Percentiles rank a stretch among this genome's conserved stretches.
Evolutionary conservation across 2,113 vertebrate species (phyloP).

Genomic region (Martes martes): DNA sequence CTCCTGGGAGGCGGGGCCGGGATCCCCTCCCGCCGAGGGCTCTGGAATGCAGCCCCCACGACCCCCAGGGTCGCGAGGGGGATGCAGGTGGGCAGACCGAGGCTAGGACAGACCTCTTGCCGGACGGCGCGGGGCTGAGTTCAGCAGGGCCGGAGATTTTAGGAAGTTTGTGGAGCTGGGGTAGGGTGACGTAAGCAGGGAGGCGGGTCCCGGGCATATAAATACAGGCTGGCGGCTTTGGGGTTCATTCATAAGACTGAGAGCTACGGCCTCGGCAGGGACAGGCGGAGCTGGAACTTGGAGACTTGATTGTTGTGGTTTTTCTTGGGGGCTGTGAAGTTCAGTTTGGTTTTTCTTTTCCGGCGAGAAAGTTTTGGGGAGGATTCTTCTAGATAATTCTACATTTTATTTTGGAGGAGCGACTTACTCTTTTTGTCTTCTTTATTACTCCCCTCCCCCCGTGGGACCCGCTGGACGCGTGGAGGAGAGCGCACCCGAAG

Average conservation of each 20-base stretch:
- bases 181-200: slow-evolving; percentile 77
- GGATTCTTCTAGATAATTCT: slow-evolving; percentile 61
- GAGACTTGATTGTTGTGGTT: slow-evolving; percentile 58
- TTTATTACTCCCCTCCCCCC: background rate
- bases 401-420: slow-evolving; percentile 47
- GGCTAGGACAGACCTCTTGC: background rate
- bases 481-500: slow-evolving; percentile 33
- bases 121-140: background rate
- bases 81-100: background rate
- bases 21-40: slow-evolving; percentile 68
- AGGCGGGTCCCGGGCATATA: slow-evolving; percentile 71
- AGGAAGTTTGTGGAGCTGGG: background rate
- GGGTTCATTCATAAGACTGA: slow-evolving; percentile 93
- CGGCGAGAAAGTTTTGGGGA: slow-evolving; percentile 63
- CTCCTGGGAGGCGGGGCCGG: slow-evolving; percentile 86
- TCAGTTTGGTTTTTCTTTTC: slow-evolving; percentile 6
- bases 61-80: background rate
- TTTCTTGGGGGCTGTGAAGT: slow-evolving; percentile 43
- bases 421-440: slow-evolving; percentile 55
- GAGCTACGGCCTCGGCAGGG: slow-evolving; percentile 75
- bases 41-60: slow-evolving; percentile 16
- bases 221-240: slow-evolving; percentile 77
- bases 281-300: slow-evolving; percentile 63
- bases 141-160: background rate
- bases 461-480: slow-evolving; percentile 47